Percentiles rank a stretch among this genome's conserved stretches.
Evolutionary conservation across 2,888 invertebrate species (phyloP).

Genomic region (Cepaea hortensis): DNA sequence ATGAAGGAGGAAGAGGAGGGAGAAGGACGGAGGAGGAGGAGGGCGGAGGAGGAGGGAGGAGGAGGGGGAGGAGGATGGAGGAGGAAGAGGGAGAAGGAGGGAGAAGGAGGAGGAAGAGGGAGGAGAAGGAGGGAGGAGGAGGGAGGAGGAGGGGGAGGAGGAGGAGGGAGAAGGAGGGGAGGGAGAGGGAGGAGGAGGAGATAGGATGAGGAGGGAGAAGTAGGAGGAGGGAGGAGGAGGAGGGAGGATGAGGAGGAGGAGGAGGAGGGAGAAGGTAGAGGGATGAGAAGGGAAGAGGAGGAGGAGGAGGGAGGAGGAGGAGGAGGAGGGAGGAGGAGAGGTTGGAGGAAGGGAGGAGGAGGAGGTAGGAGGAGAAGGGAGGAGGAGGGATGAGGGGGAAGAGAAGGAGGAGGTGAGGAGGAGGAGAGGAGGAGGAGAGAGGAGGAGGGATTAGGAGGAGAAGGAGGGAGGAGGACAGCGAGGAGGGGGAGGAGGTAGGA

Average conservation of each 20-base stretch:
- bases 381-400: no score
- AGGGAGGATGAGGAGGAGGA: background rate
- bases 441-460: no score
- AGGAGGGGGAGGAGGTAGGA: no score
- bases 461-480: no score
- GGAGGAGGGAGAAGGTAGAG: background rate
- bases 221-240: no score
- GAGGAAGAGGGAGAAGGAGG: background rate
- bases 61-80: no score
- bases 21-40: no score
- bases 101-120: background rate
- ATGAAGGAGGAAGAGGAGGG: background rate
- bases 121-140: background rate
- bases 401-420: no score
- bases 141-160: background rate
- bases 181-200: background rate
- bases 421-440: no score
- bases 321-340: background rate
- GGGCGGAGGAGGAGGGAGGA: no score
- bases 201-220: no score
- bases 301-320: background rate
- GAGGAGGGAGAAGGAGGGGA: background rate
- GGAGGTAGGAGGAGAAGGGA: background rate
- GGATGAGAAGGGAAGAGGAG: background rate
- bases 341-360: background rate